phyloP scores from a whole-genome alignment of 2,113 vertebrate genomes.

The Lophius piscatorius region DNA sequence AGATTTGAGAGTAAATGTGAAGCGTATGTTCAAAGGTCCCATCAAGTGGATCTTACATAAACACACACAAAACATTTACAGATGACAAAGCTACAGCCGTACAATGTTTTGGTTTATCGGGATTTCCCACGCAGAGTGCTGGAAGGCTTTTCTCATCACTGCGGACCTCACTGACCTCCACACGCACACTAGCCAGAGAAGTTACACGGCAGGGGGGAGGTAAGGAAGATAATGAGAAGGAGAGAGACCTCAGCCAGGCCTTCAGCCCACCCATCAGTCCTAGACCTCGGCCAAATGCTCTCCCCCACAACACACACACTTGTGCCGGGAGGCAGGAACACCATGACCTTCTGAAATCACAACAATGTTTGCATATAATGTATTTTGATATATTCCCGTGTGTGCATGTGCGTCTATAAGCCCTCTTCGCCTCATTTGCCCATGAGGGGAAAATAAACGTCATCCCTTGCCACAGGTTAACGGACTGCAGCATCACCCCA shows the following conservation, averaged over 20 bases:
- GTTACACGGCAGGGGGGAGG: constrained; percentile 14
- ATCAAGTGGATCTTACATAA: background rate
- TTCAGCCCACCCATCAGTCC: constrained; percentile 51
- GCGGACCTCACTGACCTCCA: constrained; percentile 44
- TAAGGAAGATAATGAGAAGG: constrained; percentile 42
- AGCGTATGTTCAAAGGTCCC: background rate
- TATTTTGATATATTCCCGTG: constrained; percentile 10
- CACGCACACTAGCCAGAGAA: constrained; percentile 12
- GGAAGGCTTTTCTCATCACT: constrained; percentile 46
- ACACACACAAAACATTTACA: constrained; percentile 2
- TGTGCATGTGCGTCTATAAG: background rate
- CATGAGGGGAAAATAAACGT: constrained; percentile 42
- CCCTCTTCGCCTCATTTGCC: background rate
- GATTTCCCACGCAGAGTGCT: constrained; percentile 51
- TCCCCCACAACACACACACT: constrained; percentile 28
- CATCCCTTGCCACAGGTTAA: constrained; percentile 51
- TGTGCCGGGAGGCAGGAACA: constrained; percentile 46
- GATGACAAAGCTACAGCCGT: constrained; percentile 14
- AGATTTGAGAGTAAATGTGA: constrained; percentile 2
- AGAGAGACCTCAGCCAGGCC: constrained; percentile 37
- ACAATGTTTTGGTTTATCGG: constrained; percentile 42
- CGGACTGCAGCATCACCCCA: constrained; percentile 36
- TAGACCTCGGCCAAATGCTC: constrained; percentile 34
- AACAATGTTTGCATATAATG: constrained; percentile 29
- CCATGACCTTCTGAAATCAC: constrained; percentile 51